phyloP scores from a whole-genome alignment of 2,797 vertebrate genomes.

The Danionella dracula region DNA sequence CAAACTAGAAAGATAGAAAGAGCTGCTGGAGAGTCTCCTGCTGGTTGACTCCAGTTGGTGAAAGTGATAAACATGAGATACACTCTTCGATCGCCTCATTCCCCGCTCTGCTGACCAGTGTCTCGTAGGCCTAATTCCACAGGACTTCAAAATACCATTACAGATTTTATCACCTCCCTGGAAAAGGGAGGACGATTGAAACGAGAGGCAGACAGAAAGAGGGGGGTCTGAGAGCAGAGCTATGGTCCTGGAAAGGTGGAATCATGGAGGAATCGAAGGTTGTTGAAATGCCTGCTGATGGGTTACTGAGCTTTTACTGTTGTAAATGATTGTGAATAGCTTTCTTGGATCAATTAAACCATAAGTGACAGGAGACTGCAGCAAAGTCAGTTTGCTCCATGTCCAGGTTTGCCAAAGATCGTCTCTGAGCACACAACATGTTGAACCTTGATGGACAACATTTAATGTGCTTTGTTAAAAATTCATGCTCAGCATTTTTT shows the following conservation, averaged over 20 bases:
- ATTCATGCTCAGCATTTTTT: too few relatives aligned
- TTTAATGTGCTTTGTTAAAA: too few relatives aligned
- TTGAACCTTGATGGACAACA: too few relatives aligned
- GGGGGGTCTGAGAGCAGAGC: conserved; percentile 22
- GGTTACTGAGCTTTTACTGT: conserved; percentile 44
- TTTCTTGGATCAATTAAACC: too few relatives aligned
- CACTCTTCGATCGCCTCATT: conserved; percentile 61
- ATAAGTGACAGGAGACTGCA: too few relatives aligned
- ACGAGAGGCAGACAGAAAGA: conserved; percentile 7
- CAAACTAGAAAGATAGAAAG: conserved; percentile 9
- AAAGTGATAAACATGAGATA: conserved; percentile 60
- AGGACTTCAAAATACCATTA: conserved; percentile 70
- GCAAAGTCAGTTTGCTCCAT: too few relatives aligned
- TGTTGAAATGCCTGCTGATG: conserved; percentile 40
- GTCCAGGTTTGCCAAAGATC: too few relatives aligned
- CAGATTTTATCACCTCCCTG: conserved; percentile 69
- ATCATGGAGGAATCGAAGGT: conserved; percentile 44
- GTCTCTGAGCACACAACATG: too few relatives aligned
- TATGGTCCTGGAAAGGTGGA: conserved; percentile 44
- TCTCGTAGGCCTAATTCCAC: conserved; percentile 72
- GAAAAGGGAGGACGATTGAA: conserved; percentile 44
- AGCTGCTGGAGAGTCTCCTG: conserved; percentile 29
- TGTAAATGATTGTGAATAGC: too few relatives aligned
- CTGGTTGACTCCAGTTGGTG: conserved; percentile 43
- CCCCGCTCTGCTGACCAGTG: conserved; percentile 67